Percentiles rank a stretch among this genome's conserved stretches.
Evolutionary conservation across 2,888 invertebrate species (phyloP).

Genomic region (Lamproptera curius): DNA sequence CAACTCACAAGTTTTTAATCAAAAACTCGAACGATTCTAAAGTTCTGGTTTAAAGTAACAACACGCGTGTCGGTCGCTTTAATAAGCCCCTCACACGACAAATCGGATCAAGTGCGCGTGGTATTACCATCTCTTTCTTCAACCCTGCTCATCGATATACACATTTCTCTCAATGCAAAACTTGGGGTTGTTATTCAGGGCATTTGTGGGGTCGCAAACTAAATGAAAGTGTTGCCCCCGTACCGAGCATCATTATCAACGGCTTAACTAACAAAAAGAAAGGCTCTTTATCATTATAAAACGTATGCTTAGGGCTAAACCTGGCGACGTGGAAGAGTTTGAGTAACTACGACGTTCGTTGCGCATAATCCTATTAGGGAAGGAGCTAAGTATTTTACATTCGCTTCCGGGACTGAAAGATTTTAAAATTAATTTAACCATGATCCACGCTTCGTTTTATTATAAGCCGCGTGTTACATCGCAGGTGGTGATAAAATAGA

Average conservation of each 20-base stretch:
- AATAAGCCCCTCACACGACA: constrained; percentile 71
- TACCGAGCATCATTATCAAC: constrained; percentile 66
- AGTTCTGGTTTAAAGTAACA: constrained; percentile 52
- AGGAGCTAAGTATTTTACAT: constrained; percentile 1
- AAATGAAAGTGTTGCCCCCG: constrained; percentile 66
- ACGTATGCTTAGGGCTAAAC: constrained; percentile 60
- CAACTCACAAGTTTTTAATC: constrained; percentile 18
- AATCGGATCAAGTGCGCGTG: constrained; percentile 68
- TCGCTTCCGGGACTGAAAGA: background rate
- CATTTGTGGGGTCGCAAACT: constrained; percentile 57
- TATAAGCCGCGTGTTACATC: background rate
- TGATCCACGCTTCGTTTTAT: background rate
- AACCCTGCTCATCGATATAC: constrained; percentile 31
- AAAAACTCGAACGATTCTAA: constrained; percentile 39
- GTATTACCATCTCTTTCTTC: constrained; percentile 38
- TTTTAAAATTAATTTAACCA: background rate
- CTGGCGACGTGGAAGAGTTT: constrained; percentile 34
- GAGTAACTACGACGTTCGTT: constrained; percentile 23
- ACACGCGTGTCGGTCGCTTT: constrained; percentile 67
- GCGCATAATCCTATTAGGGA: constrained; percentile 19
- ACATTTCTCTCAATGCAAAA: constrained; percentile 38
- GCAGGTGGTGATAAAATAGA: too few species aligned
- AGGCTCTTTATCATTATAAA: constrained; percentile 53
- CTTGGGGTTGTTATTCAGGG: constrained; percentile 50
- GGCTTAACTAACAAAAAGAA: constrained; percentile 62